Percentiles rank a stretch among this genome's conserved stretches.
These are phyloP conservation scores for Deilephila elpenor DNA, from an alignment of 2,888 invertebrate genomes.

Conservation along the genomic window DNA sequence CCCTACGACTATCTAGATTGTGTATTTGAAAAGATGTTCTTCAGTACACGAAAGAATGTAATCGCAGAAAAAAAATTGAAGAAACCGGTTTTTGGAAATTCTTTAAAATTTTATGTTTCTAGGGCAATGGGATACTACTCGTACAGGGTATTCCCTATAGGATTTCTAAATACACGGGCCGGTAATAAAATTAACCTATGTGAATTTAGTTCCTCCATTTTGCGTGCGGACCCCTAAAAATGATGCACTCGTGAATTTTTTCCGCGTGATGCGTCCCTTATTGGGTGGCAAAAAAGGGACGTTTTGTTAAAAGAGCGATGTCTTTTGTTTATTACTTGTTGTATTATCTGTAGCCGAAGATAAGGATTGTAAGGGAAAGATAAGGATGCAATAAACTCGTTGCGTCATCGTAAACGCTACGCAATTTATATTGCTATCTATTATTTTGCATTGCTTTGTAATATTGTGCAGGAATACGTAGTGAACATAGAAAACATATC, in stretches of 20 bases:
- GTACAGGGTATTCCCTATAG: too few relatives aligned
- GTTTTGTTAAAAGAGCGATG: background rate
- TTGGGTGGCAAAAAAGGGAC: background rate
- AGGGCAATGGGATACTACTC: too few relatives aligned
- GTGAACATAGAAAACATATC: too few relatives aligned
- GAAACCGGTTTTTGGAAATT: too few relatives aligned
- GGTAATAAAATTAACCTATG: too few relatives aligned
- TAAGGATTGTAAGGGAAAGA: background rate
- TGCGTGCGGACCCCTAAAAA: background rate
- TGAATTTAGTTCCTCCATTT: background rate
- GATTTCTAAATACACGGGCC: too few relatives aligned
- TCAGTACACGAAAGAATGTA: too few relatives aligned
- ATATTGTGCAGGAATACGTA: background rate
- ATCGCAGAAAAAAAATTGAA: too few relatives aligned
- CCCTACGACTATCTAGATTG: too few relatives aligned
- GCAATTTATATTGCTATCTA: background rate
- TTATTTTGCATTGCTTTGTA: background rate
- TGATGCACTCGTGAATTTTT: constrained; percentile 10
- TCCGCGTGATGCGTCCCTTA: background rate
- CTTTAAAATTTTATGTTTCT: too few relatives aligned
- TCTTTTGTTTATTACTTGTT: background rate
- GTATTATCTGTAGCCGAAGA: background rate
- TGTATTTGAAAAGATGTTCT: too few relatives aligned
- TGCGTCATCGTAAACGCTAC: background rate
- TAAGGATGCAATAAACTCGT: background rate